phyloP scores from a whole-genome alignment of 2,888 invertebrate species.

The Lamproptera curius region DNA sequence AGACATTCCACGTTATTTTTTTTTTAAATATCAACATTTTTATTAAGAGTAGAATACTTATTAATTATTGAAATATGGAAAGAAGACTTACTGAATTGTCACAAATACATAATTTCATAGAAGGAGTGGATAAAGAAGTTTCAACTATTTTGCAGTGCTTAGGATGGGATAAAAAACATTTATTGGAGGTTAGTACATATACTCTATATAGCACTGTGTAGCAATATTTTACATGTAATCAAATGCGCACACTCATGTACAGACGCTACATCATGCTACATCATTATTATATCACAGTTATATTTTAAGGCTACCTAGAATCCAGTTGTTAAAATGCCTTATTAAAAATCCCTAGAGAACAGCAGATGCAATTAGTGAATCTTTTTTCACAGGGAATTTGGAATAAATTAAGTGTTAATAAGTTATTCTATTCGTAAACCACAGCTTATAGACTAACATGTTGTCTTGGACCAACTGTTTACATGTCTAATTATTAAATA shows the following conservation, averaged over 20 bases:
- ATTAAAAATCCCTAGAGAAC: neutral
- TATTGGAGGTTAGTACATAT: conserved; percentile 43
- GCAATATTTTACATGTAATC: neutral
- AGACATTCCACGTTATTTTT: too few relatives aligned
- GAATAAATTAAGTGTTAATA: too few relatives aligned
- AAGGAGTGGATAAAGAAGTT: conserved; percentile 50
- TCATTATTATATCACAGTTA: too few relatives aligned
- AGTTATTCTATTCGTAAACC: too few relatives aligned
- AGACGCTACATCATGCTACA: too few relatives aligned
- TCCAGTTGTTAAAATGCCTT: neutral
- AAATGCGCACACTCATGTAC: too few relatives aligned
- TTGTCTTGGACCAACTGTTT: too few relatives aligned
- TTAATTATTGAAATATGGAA: conserved; percentile 36
- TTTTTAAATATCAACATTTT: too few relatives aligned
- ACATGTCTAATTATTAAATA: too few relatives aligned
- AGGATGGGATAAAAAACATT: conserved; percentile 55
- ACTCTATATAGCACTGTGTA: neutral
- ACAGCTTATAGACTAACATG: too few relatives aligned
- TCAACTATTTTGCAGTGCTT: conserved; percentile 58
- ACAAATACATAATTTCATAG: conserved; percentile 41
- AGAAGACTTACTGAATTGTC: conserved; percentile 41
- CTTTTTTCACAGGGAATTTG: too few relatives aligned
- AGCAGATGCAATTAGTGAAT: neutral
- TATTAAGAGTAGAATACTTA: too few relatives aligned
- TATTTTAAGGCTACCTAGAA: neutral